Evolutionary conservation across 2,797 vertebrate species (phyloP).

Genomic region (Rachycentron canadum): DNA sequence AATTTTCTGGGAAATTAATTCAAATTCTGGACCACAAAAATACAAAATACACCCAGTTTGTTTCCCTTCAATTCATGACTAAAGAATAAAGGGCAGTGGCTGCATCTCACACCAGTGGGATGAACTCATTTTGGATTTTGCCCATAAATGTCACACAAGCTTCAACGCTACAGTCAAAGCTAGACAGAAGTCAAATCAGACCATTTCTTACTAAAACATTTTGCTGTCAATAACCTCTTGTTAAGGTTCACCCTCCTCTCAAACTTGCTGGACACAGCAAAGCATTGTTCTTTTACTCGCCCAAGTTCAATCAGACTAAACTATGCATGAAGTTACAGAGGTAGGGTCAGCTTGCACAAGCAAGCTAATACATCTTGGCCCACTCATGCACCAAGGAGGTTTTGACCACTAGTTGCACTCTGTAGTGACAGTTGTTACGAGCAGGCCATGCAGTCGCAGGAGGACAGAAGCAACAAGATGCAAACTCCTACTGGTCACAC

Average conservation of each 20-base stretch:
- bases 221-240: background rate
- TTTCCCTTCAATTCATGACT: background rate
- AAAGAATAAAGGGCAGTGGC: background rate
- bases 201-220: background rate
- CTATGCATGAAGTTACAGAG: background rate
- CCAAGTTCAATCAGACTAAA: background rate
- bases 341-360: background rate
- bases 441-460: background rate
- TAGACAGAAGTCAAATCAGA: background rate
- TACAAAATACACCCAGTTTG: background rate
- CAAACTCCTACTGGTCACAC: background rate
- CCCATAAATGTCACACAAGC: conserved; percentile 7
- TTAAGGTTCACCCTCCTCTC: background rate
- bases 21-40: background rate
- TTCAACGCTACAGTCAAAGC: background rate
- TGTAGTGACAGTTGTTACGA: background rate
- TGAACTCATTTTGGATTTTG: background rate
- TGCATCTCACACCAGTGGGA: background rate
- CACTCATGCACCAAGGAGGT: too few species aligned
- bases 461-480: background rate
- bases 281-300: background rate
- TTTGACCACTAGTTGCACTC: background rate
- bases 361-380: too few species aligned
- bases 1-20: background rate
- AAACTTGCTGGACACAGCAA: background rate